phyloP scores from a whole-genome alignment of 2,888 invertebrate genomes.

The Trachelus troglodyta region DNA sequence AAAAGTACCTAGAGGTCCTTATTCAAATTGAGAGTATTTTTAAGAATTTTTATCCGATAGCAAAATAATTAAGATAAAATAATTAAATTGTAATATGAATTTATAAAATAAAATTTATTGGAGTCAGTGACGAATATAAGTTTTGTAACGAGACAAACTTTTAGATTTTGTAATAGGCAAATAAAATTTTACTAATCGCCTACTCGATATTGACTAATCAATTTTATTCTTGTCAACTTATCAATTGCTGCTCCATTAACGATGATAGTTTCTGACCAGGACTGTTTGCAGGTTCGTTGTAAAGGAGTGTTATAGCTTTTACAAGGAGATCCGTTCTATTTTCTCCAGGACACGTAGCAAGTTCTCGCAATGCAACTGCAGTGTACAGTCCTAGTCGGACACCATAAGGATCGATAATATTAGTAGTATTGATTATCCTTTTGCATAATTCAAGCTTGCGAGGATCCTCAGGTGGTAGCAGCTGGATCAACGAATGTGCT shows the following conservation, averaged over 20 bases:
- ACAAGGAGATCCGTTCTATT: slow-evolving; percentile 46
- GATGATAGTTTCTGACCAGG: slow-evolving; percentile 59
- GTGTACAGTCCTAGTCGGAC: slow-evolving; percentile 80
- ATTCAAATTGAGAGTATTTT: slow-evolving; percentile 12
- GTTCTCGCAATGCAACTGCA: slow-evolving; percentile 81
- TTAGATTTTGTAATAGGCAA: background rate
- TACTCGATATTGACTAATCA: background rate
- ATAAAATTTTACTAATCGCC: background rate
- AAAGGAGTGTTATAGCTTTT: slow-evolving; percentile 55
- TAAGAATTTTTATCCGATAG: background rate
- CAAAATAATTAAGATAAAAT: background rate
- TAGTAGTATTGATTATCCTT: slow-evolving; percentile 74
- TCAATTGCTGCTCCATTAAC: slow-evolving; percentile 26
- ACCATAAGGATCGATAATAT: slow-evolving; percentile 78
- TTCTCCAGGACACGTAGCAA: slow-evolving; percentile 61
- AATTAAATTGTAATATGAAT: background rate
- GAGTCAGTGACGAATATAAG: background rate
- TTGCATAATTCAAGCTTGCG: slow-evolving; percentile 76
- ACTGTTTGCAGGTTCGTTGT: slow-evolving; percentile 58
- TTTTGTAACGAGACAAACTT: background rate
- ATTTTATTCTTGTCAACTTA: slow-evolving; percentile 9
- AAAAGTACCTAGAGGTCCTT: slow-evolving; percentile 37
- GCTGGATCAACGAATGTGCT: slow-evolving; percentile 84
- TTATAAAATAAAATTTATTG: background rate
- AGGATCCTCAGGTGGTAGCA: slow-evolving; percentile 73